Evolutionary conservation across 2,888 invertebrate species (phyloP).

Genomic region (Netelia melanura): DNA sequence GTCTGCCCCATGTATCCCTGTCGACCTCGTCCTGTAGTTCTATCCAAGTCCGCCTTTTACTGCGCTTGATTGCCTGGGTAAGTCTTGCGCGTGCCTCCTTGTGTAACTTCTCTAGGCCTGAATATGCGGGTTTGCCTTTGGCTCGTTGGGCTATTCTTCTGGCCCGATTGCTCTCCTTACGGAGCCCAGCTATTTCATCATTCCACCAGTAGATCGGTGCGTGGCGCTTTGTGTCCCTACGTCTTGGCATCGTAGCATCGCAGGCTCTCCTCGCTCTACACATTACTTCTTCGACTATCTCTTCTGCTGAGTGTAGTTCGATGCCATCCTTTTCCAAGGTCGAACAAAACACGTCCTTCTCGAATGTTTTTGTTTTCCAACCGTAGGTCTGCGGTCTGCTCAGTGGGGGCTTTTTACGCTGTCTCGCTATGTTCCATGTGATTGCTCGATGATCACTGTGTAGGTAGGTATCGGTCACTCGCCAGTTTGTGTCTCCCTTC

Average conservation of each 20-base stretch:
- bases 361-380: too few species aligned
- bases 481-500: constrained; percentile 56
- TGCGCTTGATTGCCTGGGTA: constrained; percentile 26
- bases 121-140: background rate
- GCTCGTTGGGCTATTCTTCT: constrained; percentile 31
- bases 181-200: constrained; percentile 36
- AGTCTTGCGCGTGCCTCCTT: constrained; percentile 32
- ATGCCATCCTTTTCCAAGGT: too few species aligned
- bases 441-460: constrained; percentile 64
- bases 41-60: constrained; percentile 19
- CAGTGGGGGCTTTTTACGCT: background rate
- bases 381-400: background rate
- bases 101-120: constrained; percentile 37
- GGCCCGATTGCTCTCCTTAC: constrained; percentile 31
- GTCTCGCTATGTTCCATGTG: constrained; percentile 45
- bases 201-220: constrained; percentile 59
- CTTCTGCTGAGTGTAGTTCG: too few species aligned
- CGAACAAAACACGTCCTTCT: too few species aligned
- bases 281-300: too few species aligned
- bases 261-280: too few species aligned
- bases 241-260: too few species aligned
- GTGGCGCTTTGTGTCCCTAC: too few species aligned
- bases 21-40: constrained; percentile 55
- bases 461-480: constrained; percentile 56
- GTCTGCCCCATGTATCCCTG: constrained; percentile 51